Conservation (phyloP, 2,888 invertebrate genomes). For the Oscheius onirici region DNA sequence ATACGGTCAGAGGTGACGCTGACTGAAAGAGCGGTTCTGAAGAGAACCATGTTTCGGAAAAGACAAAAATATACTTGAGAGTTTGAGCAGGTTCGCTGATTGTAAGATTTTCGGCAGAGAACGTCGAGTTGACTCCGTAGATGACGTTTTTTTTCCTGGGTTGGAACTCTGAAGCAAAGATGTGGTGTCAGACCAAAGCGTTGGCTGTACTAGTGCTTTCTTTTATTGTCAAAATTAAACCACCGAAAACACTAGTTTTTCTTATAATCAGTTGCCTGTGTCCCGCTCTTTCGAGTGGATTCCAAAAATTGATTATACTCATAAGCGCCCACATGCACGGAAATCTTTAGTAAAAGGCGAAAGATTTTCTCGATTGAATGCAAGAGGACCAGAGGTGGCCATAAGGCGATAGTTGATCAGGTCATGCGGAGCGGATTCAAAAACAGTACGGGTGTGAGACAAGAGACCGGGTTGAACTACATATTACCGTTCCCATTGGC, state of each 20-base stretch:
- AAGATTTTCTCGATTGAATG: slow-evolving; percentile 61
- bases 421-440: background rate
- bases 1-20: slow-evolving; percentile 33
- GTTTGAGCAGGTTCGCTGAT: slow-evolving; percentile 18
- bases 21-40: slow-evolving; percentile 8
- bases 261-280: background rate
- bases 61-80: background rate
- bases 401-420: background rate
- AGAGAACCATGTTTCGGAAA: too few relatives aligned
- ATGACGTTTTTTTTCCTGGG: slow-evolving; percentile 40
- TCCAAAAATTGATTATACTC: slow-evolving; percentile 26
- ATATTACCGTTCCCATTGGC: too few relatives aligned
- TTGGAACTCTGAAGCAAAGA: slow-evolving; percentile 27
- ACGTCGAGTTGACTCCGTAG: slow-evolving; percentile 55
- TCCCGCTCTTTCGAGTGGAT: background rate
- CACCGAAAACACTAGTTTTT: slow-evolving; percentile 94
- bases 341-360: slow-evolving; percentile 71
- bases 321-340: slow-evolving; percentile 57
- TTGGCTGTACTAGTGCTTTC: too few relatives aligned
- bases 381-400: slow-evolving; percentile 28
- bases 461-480: too few relatives aligned
- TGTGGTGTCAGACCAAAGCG: too few relatives aligned
- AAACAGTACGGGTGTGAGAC: background rate
- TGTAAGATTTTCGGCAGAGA: slow-evolving; percentile 47
- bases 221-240: too few relatives aligned